phyloP scores from a whole-genome alignment of 1,140 invertebrate genomes.

The Dendroctonus ponderosae region DNA sequence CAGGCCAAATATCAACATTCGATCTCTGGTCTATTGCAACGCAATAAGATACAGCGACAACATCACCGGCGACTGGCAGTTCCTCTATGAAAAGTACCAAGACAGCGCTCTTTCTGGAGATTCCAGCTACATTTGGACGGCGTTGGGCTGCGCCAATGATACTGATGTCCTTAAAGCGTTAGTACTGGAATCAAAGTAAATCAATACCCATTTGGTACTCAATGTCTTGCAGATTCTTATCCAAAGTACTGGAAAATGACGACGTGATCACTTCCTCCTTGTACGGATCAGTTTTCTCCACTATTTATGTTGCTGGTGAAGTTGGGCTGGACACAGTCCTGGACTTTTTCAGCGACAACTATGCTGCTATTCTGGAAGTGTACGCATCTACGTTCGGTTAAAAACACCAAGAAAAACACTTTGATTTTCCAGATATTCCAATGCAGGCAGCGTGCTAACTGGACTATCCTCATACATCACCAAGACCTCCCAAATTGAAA shows the following conservation, averaged over 20 bases:
- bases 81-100: conserved; percentile 54
- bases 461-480: conserved; percentile 17
- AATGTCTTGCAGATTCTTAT: conserved; percentile 19
- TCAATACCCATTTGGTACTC: background rate
- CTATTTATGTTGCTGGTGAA: conserved; percentile 49
- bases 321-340: conserved; percentile 52
- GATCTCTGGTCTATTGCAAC: conserved; percentile 59
- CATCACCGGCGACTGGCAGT: conserved; percentile 51
- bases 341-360: conserved; percentile 49
- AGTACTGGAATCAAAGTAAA: conserved; percentile 31
- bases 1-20: conserved; percentile 57
- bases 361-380: conserved; percentile 14
- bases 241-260: conserved; percentile 5
- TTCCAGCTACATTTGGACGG: conserved; percentile 56
- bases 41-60: conserved; percentile 50
- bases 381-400: conserved; percentile 5
- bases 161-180: conserved; percentile 52
- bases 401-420: too few species aligned
- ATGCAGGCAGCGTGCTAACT: conserved; percentile 7
- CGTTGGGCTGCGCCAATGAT: conserved; percentile 59
- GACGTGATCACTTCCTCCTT: conserved; percentile 39
- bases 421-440: too few species aligned
- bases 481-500: conserved; percentile 4
- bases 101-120: conserved; percentile 55
- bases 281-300: conserved; percentile 48